Conservation (phyloP, 2,797 vertebrate species). For the Uromys caudimaculatus region DNA sequence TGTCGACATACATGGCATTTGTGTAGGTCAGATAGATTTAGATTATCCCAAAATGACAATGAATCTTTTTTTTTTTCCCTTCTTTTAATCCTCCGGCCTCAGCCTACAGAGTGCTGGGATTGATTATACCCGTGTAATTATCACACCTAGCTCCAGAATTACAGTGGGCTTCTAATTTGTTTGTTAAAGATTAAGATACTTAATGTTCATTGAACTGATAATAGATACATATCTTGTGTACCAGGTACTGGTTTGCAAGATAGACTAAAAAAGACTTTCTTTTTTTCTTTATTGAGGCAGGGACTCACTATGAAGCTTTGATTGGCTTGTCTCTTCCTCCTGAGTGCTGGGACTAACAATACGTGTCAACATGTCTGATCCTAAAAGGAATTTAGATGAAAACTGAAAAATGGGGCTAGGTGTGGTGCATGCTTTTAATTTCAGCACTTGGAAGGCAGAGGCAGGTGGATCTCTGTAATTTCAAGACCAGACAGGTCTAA, state of each 20-base stretch:
- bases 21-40: constrained; percentile 64
- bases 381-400: not conserved
- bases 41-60: constrained; percentile 52
- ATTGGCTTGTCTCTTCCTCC: not conserved
- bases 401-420: not conserved
- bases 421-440: not conserved
- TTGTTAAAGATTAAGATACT: constrained; percentile 41
- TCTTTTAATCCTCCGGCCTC: not conserved
- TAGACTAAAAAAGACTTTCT: not conserved
- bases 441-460: not conserved
- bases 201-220: constrained; percentile 26
- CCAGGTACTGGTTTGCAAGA: not conserved
- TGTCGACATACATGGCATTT: constrained; percentile 52
- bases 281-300: not conserved
- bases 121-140: not conserved
- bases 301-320: not conserved
- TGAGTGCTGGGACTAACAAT: not conserved
- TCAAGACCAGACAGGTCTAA: not conserved
- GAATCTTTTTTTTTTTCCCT: not conserved
- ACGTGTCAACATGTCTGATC: not conserved
- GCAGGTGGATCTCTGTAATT: not conserved
- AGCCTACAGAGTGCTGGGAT: not conserved
- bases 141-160: not conserved
- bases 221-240: not conserved
- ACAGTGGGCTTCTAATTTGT: constrained; percentile 31